phyloP scores from a whole-genome alignment of 1,140 invertebrate species.

The Zaprionus ornatus region DNA sequence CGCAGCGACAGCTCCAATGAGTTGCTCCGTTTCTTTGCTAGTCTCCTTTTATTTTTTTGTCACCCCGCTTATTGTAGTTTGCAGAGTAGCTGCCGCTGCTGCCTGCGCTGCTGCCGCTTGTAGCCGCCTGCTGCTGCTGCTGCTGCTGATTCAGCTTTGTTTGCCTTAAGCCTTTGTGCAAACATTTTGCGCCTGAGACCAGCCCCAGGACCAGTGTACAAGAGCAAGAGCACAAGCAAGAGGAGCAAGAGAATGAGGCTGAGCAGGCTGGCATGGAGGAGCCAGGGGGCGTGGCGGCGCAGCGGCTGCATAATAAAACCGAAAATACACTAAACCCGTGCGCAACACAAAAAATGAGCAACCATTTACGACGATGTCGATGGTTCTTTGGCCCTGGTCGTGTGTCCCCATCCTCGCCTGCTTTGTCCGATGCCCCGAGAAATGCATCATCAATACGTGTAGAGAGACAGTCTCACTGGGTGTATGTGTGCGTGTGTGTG shows the following conservation, averaged over 20 bases:
- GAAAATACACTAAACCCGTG: slow-evolving; percentile 67
- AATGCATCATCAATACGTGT: slow-evolving; percentile 74
- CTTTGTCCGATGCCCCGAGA: slow-evolving; percentile 41
- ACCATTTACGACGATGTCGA: slow-evolving; percentile 25
- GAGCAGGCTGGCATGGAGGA: neutral
- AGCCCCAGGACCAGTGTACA: slow-evolving; percentile 30
- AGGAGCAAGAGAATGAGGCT: slow-evolving; percentile 16
- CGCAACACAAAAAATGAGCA: slow-evolving; percentile 55
- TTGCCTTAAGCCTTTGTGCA: slow-evolving; percentile 83
- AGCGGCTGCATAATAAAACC: slow-evolving; percentile 64
- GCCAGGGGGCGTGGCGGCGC: slow-evolving; percentile 2
- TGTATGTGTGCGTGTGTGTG: neutral
- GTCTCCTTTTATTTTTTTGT: slow-evolving; percentile 54
- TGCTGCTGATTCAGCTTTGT: slow-evolving; percentile 82
- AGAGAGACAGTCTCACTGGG: neutral
- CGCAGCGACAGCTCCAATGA: slow-evolving; percentile 47
- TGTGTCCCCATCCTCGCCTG: neutral
- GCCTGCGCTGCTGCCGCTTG: slow-evolving; percentile 18
- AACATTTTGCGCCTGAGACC: slow-evolving; percentile 76
- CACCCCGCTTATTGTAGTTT: slow-evolving; percentile 68
- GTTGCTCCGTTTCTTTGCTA: slow-evolving; percentile 47
- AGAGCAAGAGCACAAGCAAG: slow-evolving; percentile 19
- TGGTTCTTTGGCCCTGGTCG: slow-evolving; percentile 6
- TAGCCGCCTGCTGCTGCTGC: slow-evolving; percentile 30
- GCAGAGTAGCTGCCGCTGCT: slow-evolving; percentile 72